Evolutionary conservation across 2,797 vertebrate species (phyloP).

Genomic region (Lophius americanus): DNA sequence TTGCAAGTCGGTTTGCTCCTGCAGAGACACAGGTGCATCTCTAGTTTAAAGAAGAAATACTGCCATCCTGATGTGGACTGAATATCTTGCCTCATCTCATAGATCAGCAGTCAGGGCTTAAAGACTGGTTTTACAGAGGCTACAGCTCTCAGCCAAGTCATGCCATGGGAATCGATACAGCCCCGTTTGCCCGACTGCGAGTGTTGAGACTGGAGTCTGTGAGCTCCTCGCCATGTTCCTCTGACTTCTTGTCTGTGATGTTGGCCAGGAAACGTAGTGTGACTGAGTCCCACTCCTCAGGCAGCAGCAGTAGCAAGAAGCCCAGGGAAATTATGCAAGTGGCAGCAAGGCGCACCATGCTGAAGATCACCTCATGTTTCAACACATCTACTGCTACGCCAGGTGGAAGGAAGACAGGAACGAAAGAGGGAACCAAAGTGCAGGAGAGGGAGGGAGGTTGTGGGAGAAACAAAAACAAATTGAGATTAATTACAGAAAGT

Average conservation of each 20-base stretch:
- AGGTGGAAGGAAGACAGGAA: slow-evolving; percentile 17
- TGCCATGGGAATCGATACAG: slow-evolving; percentile 92
- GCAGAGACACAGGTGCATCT: slow-evolving; percentile 37
- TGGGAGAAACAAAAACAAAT: slow-evolving; percentile 54
- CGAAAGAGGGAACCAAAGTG: slow-evolving; percentile 34
- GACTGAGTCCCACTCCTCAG: slow-evolving; percentile 97
- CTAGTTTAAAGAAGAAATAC: slow-evolving; percentile 39
- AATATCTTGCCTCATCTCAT: slow-evolving; percentile 35
- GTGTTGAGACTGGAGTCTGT: slow-evolving; percentile 89
- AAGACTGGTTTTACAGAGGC: slow-evolving; percentile 10
- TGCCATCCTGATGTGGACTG: slow-evolving; percentile 37
- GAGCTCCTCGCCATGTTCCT: slow-evolving; percentile 90
- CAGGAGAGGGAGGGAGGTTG: slow-evolving; percentile 7
- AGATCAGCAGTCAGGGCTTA: slow-evolving; percentile 24
- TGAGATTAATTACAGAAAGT: slow-evolving; percentile 76
- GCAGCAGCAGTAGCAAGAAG: slow-evolving; percentile 94
- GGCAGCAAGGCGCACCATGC: slow-evolving; percentile 93
- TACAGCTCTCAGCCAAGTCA: slow-evolving; percentile 70
- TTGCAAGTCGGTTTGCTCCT: slow-evolving; percentile 20
- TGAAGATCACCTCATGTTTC: slow-evolving; percentile 98
- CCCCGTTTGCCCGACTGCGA: slow-evolving; percentile 92
- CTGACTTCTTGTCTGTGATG: slow-evolving; percentile 94
- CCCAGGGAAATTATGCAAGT: slow-evolving; percentile 96
- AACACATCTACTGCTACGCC: slow-evolving; percentile 91
- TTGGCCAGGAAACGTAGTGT: slow-evolving; percentile 93